Evolutionary conservation across 1,140 invertebrate species (phyloP).

Genomic region (Drosophila murphyi): DNA sequence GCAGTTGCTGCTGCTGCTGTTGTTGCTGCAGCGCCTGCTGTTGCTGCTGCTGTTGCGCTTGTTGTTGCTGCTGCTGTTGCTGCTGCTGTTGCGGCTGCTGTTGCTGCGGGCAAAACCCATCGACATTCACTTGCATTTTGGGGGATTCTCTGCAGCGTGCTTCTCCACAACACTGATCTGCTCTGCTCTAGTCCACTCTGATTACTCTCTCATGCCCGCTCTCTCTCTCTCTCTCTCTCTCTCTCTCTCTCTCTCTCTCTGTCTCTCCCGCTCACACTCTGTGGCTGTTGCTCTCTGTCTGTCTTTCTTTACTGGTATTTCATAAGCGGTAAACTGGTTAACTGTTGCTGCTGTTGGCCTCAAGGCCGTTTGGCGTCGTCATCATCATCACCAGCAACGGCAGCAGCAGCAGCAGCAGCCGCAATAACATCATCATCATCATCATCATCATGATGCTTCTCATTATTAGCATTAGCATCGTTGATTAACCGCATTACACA

Average conservation of each 20-base stretch:
- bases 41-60: not conserved
- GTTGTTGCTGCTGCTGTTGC: not conserved
- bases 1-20: not conserved
- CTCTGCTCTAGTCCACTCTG: not conserved
- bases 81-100: constrained; percentile 8
- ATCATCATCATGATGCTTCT: constrained; percentile 20
- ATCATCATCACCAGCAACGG: constrained; percentile 11
- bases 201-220: not conserved
- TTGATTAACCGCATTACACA: constrained; percentile 79
- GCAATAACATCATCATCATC: not conserved
- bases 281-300: not conserved
- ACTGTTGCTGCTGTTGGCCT: constrained; percentile 52
- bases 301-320: constrained; percentile 49
- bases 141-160: constrained; percentile 32
- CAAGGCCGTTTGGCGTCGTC: constrained; percentile 68
- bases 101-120: constrained; percentile 41
- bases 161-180: not conserved
- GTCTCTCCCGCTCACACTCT: constrained; percentile 14
- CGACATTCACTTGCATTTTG: constrained; percentile 68
- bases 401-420: constrained; percentile 3
- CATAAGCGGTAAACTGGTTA: constrained; percentile 75
- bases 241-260: constrained; percentile 5
- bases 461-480: constrained; percentile 33
- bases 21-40: not conserved
- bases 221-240: not conserved